Conservation (phyloP, 2,113 vertebrate species). For the Oreamnos americanus region DNA sequence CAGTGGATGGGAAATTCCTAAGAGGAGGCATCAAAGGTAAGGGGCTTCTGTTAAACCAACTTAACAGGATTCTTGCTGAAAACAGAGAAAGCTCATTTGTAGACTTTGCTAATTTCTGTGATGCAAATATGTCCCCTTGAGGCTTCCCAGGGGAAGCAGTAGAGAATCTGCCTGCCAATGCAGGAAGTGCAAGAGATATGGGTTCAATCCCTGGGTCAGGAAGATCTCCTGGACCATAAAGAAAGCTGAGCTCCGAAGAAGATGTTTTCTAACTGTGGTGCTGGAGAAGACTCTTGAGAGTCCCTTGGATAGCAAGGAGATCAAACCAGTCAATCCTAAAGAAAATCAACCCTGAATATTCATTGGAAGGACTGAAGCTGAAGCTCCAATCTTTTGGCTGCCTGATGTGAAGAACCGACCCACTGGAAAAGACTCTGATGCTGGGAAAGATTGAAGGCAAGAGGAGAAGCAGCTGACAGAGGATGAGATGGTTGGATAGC, state of each 20-base stretch:
- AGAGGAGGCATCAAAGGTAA: not conserved
- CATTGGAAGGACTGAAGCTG: not conserved
- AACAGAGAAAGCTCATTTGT: not conserved
- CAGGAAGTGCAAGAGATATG: not conserved
- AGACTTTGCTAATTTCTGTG: not conserved
- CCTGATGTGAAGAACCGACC: not conserved
- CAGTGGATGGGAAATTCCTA: not conserved
- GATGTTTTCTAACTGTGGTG: not conserved
- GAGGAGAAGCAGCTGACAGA: not conserved
- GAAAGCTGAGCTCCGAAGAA: not conserved
- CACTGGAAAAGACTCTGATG: not conserved
- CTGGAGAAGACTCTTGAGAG: not conserved
- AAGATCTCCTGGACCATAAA: not conserved
- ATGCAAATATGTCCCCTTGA: not conserved
- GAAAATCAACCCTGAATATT: not conserved
- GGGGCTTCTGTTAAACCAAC: not conserved
- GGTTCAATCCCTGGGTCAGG: rapidly evolving
- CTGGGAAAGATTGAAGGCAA: not conserved
- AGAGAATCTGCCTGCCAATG: not conserved
- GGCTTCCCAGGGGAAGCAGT: not conserved
- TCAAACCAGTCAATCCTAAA: not conserved
- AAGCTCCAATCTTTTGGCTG: not conserved
- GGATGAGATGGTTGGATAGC: not conserved
- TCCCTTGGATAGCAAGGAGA: not conserved
- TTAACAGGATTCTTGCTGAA: not conserved